Conservation (phyloP, 2,113 vertebrate genomes). For the Ia io region DNA sequence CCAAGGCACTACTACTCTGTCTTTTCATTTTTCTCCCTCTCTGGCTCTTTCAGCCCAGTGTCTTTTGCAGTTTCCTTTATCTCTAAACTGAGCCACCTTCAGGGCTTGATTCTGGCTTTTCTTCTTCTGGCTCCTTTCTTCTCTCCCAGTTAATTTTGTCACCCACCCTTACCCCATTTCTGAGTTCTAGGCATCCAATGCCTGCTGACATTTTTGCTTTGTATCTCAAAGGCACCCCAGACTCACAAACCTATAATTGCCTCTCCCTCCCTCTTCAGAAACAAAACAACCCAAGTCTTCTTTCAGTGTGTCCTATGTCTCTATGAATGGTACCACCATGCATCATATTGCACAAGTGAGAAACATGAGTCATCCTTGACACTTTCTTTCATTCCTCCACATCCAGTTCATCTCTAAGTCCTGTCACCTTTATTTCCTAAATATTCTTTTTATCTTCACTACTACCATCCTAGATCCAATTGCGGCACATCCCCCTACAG, state of each 20-base stretch:
- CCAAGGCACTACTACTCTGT: background rate
- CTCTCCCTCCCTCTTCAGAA: background rate
- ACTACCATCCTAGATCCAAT: background rate
- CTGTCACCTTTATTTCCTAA: background rate
- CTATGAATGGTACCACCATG: background rate
- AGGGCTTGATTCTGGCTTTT: background rate
- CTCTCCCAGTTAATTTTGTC: background rate
- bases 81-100: background rate
- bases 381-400: background rate
- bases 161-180: background rate
- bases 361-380: background rate
- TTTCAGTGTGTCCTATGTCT: background rate
- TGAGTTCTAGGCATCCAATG: background rate
- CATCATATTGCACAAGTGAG: background rate
- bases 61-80: background rate
- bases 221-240: background rate
- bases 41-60: background rate
- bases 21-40: background rate
- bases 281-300: background rate
- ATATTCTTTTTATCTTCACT: background rate
- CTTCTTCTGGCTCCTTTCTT: background rate
- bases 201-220: background rate
- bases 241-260: background rate
- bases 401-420: background rate
- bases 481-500: background rate